Conservation (phyloP, 2,113 vertebrate species). For the Dinomys branickii region DNA sequence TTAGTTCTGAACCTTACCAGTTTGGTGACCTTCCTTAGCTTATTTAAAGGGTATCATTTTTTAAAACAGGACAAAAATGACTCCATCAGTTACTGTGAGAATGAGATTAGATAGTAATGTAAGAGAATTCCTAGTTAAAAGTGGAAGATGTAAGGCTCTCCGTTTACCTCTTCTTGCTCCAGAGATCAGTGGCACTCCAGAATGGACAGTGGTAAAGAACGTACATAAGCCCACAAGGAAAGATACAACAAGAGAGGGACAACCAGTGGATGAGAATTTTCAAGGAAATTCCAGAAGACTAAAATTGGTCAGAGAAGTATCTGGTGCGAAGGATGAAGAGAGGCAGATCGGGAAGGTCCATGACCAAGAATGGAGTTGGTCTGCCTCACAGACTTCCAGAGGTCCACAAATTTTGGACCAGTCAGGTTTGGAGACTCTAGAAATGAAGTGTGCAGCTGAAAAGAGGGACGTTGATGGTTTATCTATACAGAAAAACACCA, state of each 20-base stretch:
- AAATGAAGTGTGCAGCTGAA: background rate
- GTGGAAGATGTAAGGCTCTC: background rate
- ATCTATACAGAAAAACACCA: background rate
- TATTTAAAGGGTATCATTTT: constrained; percentile 35
- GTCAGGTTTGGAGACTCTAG: background rate
- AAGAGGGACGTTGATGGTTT: background rate
- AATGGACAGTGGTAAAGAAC: constrained; percentile 43
- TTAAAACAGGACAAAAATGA: background rate
- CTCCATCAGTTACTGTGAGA: constrained; percentile 30
- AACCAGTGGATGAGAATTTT: background rate
- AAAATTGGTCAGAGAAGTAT: background rate
- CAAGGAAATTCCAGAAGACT: background rate
- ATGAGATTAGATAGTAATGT: constrained; percentile 36
- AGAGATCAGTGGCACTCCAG: background rate
- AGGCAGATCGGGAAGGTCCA: background rate
- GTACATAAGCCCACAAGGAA: background rate
- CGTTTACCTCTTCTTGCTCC: background rate
- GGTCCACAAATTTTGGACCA: background rate
- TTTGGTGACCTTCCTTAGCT: background rate
- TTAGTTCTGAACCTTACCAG: background rate
- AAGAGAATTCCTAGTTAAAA: constrained; percentile 6
- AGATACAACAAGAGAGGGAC: background rate
- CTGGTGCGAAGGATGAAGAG: background rate
- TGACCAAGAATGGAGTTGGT: background rate
- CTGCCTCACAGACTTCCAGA: background rate